These are phyloP conservation scores for Coptodon bakossiorum DNA, from an alignment of 2,113 vertebrate genomes.

Conservation along the genomic window DNA sequence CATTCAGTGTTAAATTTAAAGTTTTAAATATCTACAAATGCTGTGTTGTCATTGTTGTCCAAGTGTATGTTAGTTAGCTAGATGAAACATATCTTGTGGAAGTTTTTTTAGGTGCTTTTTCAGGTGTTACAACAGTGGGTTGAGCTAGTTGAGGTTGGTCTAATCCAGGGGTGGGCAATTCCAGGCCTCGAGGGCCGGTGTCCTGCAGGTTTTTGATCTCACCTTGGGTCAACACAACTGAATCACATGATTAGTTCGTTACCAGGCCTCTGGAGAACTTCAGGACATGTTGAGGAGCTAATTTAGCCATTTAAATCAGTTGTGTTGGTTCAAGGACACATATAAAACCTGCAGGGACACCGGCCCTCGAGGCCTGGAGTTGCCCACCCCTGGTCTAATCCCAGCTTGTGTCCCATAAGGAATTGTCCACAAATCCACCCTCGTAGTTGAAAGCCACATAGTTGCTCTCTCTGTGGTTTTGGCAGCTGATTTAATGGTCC, in stretches of 20 bases:
- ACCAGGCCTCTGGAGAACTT: no score
- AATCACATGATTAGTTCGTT: no score
- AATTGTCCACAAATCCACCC: not conserved
- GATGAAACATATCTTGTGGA: not conserved
- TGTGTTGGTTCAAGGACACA: no score
- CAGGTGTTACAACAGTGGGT: not conserved
- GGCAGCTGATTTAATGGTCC: not conserved
- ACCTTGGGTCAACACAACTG: no score
- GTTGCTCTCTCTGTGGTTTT: not conserved
- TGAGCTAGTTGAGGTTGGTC: not conserved
- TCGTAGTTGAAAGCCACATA: not conserved
- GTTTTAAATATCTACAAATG: not conserved
- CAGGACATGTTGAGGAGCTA: no score
- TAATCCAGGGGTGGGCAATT: not conserved
- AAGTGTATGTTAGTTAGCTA: not conserved
- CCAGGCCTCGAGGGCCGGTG: no score
- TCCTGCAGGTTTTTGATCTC: no score
- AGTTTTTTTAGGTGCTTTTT: not conserved
- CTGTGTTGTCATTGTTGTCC: not conserved
- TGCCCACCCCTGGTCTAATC: not conserved
- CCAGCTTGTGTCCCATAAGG: not conserved
- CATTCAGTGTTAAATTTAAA: not conserved
- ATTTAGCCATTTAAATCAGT: no score
- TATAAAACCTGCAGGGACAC: no score
- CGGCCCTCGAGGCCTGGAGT: no score